Conservation (phyloP, 2,797 vertebrate genomes). For the Scomberomorus guttatus region DNA sequence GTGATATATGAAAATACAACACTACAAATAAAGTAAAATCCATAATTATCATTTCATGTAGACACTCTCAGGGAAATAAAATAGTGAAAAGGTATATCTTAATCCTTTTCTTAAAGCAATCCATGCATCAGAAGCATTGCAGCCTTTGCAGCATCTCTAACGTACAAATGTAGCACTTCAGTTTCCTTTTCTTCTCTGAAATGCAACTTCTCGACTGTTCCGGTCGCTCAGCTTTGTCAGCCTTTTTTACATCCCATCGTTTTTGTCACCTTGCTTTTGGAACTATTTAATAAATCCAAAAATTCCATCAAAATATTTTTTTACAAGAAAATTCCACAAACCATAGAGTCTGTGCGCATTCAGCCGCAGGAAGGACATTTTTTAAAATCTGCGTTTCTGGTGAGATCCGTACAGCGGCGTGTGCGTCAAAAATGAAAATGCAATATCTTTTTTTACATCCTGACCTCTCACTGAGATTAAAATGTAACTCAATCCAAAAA, state of each 20-base stretch:
- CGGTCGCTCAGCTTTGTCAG: slow-evolving; percentile 4
- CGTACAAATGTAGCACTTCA: neutral
- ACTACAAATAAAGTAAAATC: slow-evolving; percentile 2
- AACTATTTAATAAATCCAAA: slow-evolving; percentile 29
- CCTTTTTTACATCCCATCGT: neutral
- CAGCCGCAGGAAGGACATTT: neutral
- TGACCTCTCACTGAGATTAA: slow-evolving; percentile 37
- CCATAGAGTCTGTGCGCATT: neutral
- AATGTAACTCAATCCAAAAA: slow-evolving; percentile 51
- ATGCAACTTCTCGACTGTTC: slow-evolving; percentile 16
- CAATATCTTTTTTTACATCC: slow-evolving; percentile 38
- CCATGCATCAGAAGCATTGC: neutral
- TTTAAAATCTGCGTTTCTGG: slow-evolving; percentile 11
- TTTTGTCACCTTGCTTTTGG: slow-evolving; percentile 28
- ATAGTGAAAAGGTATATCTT: neutral
- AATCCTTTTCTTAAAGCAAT: neutral
- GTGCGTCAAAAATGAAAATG: slow-evolving; percentile 3
- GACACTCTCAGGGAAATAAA: neutral
- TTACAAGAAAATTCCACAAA: neutral
- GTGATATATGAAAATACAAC: neutral
- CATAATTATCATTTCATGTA: neutral
- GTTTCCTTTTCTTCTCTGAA: slow-evolving; percentile 16
- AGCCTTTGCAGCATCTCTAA: slow-evolving; percentile 2
- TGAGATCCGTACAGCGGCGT: slow-evolving; percentile 2
- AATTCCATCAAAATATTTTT: slow-evolving; percentile 18